Evolutionary conservation across 2,797 vertebrate genomes (phyloP).

Genomic region (Catharus ustulatus): DNA sequence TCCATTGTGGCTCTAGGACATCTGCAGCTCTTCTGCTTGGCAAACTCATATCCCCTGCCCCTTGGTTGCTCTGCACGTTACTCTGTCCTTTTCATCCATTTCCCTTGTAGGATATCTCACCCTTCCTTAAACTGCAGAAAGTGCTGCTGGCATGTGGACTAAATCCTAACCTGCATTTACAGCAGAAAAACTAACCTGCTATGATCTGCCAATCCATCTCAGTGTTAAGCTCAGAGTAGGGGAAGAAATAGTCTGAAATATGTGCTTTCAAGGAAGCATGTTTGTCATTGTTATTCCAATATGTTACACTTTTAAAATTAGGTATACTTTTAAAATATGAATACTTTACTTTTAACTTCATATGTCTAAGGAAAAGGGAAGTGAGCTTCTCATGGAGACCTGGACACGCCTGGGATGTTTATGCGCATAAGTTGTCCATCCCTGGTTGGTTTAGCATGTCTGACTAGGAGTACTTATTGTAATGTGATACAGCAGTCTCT

Average conservation of each 20-base stretch:
- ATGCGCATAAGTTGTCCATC: background rate
- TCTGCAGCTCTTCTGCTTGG: background rate
- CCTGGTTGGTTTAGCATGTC: background rate
- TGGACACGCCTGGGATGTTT: background rate
- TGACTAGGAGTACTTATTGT: background rate
- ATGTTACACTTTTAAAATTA: background rate
- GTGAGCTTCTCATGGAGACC: background rate
- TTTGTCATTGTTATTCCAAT: background rate
- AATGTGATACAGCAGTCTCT: background rate
- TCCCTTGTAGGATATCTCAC: background rate
- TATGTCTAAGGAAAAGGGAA: background rate
- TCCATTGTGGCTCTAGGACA: fast-evolving
- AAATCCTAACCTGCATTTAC: background rate
- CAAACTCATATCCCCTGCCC: background rate
- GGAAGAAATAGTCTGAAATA: background rate
- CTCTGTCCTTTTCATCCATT: background rate
- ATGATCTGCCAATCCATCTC: background rate
- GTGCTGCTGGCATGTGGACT: background rate
- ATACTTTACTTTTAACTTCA: background rate
- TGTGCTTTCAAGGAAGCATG: background rate
- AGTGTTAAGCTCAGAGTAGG: background rate
- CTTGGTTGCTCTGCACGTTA: background rate
- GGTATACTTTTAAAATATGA: background rate
- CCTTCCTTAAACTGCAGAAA: background rate
- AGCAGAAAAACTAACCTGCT: background rate